Percentiles rank a stretch among this genome's conserved stretches.
These are phyloP conservation scores for Threskiornis aethiopicus DNA, from an alignment of 2,797 vertebrate genomes.

Conservation along the genomic window DNA sequence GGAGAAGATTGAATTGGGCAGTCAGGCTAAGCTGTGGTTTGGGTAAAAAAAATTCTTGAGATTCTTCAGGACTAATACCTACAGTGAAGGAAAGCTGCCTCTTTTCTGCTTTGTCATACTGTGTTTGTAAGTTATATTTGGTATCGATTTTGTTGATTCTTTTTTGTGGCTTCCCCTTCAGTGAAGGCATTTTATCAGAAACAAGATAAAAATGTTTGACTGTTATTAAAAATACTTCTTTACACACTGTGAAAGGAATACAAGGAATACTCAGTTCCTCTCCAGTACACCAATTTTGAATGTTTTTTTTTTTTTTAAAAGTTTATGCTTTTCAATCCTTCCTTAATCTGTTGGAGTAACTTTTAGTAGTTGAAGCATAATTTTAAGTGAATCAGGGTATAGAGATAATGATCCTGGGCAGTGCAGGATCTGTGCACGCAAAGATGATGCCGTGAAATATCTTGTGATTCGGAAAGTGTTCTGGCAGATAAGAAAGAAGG, in stretches of 20 bases:
- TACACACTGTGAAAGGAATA: background rate
- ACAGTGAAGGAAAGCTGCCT: background rate
- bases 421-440: background rate
- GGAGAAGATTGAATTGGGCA: background rate
- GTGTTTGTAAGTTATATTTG: background rate
- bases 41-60: background rate
- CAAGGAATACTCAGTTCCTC: background rate
- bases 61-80: background rate
- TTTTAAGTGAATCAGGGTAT: background rate
- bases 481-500: background rate
- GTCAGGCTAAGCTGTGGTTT: background rate
- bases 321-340: background rate
- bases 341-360: background rate
- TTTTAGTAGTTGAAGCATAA: background rate
- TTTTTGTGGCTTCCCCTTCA: background rate
- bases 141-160: background rate
- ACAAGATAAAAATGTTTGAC: background rate
- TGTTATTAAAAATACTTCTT: background rate
- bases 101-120: background rate
- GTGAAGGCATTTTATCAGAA: background rate
- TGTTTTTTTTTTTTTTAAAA: background rate
- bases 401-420: background rate
- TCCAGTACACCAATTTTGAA: background rate
- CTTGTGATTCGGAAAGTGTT: background rate
- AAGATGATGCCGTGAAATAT: background rate